Evolutionary conservation across 2,797 vertebrate genomes (phyloP), one percentile per base, ranked within the genome.

Genomic region (Myiotriccus ornatus): DNA sequence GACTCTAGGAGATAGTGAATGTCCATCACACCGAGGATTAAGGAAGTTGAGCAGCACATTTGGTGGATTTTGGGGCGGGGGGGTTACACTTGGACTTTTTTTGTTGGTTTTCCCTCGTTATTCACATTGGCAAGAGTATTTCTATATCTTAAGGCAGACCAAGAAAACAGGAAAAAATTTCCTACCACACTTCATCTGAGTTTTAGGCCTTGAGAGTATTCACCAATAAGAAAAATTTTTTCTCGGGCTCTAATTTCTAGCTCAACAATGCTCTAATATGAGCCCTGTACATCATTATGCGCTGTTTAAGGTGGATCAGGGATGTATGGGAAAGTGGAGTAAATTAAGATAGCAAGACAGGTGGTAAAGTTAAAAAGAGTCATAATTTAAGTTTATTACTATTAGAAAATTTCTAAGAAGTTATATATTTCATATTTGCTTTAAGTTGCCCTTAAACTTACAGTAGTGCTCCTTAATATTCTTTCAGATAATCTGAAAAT

Each of bases 81-180:
- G n/a, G 22, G 19, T 47, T 10, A 4, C 1, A 22, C 16, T 50
- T 9, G 19, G 5, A 1, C 1, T 1, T 16, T 41, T 46, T 41
- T 30, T 41, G 30, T 41, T 39, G 21, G 1, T 41, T 82, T 65
- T n/a, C 5, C 8, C 10, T 63, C 27, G 3, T 57, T 81, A 77
- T 34, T 46, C 8, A 34, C 28, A 50, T 5, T 14, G 20, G 5
- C 23, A 76, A 43, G 44, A 71, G 2, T 22, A 43, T 47, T 85
- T 92, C 60, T 87, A 2, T 14, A 7, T 41, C 47, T 65, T 59
- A 49, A 2, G 23, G 16, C 12, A 70, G 32, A 9, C 18, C 19
- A 77, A 59, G 43, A 53, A 83, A 43, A 7, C 3, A 7, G 20
- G 21, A 39, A 60, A 27, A 57, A 6, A 14, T 37, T 83, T 85